Evolutionary conservation across 1,140 invertebrate genomes (phyloP).

Genomic region (Drosophila persimilis): DNA sequence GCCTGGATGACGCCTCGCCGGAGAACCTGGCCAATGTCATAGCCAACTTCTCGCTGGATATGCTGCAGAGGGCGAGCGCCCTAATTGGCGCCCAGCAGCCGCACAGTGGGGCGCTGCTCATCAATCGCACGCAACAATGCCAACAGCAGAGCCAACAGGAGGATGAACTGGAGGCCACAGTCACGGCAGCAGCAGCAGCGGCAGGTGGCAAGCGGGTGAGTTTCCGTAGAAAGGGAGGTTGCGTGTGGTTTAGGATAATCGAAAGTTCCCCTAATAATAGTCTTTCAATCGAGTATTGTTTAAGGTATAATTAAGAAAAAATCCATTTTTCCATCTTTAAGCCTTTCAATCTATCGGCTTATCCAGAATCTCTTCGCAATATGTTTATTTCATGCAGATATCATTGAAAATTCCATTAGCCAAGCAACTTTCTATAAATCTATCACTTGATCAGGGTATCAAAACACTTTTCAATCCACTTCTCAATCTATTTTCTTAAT

Average conservation of each 20-base stretch:
- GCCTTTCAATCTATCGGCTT: too few relatives aligned
- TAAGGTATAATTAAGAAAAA: too few relatives aligned
- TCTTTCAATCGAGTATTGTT: too few relatives aligned
- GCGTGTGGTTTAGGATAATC: not conserved
- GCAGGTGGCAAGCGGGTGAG: slow-evolving; percentile 40
- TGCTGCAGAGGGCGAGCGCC: slow-evolving; percentile 66
- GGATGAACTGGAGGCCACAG: slow-evolving; percentile 28
- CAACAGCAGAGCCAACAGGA: slow-evolving; percentile 41
- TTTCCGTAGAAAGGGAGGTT: not conserved
- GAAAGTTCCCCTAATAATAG: too few relatives aligned
- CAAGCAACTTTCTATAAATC: too few relatives aligned
- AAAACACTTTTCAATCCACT: too few relatives aligned
- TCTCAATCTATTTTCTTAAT: too few relatives aligned
- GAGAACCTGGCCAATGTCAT: slow-evolving; percentile 59
- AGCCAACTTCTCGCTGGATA: slow-evolving; percentile 73
- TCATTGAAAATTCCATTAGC: too few relatives aligned
- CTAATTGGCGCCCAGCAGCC: slow-evolving; percentile 66
- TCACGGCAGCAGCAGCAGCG: slow-evolving; percentile 14
- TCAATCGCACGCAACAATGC: slow-evolving; percentile 51
- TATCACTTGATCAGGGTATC: too few relatives aligned
- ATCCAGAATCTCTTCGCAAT: too few relatives aligned
- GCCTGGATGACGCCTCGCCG: slow-evolving; percentile 51
- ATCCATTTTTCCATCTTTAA: too few relatives aligned
- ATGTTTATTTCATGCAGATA: too few relatives aligned
- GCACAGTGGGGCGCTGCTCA: slow-evolving; percentile 35